Evolutionary conservation across 2,888 invertebrate species (phyloP).

Genomic region (Lasioglossum figueresi): DNA sequence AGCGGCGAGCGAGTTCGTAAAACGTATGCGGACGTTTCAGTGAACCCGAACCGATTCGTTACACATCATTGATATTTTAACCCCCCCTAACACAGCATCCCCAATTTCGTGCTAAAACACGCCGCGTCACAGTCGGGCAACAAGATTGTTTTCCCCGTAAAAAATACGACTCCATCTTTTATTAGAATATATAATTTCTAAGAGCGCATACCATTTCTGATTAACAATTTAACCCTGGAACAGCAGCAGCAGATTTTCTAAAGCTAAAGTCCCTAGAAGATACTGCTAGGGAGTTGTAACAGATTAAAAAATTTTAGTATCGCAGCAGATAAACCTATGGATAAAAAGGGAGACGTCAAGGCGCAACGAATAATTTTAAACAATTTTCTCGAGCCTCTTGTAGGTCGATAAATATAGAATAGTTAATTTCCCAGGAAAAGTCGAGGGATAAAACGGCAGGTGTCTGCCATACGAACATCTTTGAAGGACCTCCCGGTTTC

Average conservation of each 20-base stretch:
- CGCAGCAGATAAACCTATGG: rapidly evolving
- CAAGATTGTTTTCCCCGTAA: neutral
- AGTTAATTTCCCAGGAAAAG: neutral
- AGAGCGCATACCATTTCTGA: neutral
- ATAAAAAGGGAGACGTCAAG: neutral
- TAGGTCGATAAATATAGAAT: neutral
- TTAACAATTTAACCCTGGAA: neutral
- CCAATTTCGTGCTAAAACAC: constrained; percentile 2
- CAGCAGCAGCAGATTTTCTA: neutral
- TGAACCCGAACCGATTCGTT: constrained; percentile 40
- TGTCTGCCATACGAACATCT: neutral
- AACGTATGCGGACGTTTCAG: constrained; percentile 40
- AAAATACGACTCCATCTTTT: neutral
- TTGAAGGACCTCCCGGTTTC: neutral
- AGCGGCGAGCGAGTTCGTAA: constrained; percentile 32
- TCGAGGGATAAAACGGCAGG: neutral
- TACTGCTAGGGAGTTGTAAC: too few relatives aligned
- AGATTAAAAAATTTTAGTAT: neutral
- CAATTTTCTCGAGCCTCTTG: neutral
- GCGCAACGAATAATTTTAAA: neutral
- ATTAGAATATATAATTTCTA: neutral
- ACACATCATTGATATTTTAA: constrained; percentile 16
- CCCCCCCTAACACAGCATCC: neutral
- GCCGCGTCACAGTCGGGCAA: neutral
- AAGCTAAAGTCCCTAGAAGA: neutral